Base-by-base conservation (phyloP, 2,797 vertebrate genomes). In the Ctenopoma kingsleyae region DNA sequence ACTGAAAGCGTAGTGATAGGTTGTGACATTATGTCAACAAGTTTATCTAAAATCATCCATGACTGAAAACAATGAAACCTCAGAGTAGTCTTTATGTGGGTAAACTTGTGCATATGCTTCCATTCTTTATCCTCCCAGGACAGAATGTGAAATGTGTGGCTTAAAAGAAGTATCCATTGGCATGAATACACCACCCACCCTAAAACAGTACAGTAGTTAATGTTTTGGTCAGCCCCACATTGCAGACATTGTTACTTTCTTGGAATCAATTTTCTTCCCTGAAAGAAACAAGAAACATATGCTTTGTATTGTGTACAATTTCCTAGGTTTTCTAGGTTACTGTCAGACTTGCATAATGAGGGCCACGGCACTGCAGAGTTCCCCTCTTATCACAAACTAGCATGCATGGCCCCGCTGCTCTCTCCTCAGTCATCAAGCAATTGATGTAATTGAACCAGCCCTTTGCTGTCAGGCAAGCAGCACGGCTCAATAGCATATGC, bases 351-450 rank as follows among this genome's bases (percentile, higher is more conserved):
- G 89, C 88, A 93, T 92, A 93, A 96, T 92, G 88, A 93, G 87
- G 88, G 87, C 89, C 80, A 68, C 49, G 91, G 93, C 91, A 89
- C 96, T 95, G 96, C 94, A 90, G 94, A 95, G 94, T 94, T 94
- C 93, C 94, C 95, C 96, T 96, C 96, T 98, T 98, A 98, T 98
- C 97, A 95, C 95, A 95, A 95, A 96, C 95, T 96, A 97, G 95
- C 97, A 98, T 95, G 96, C 95, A 91, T 94, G 95, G 95, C 95
- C 96, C 96, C 90, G 94, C 93, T 96, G 96, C 96, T 96, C 94
- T 95, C 94, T 94, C 94, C 96, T 95, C 95, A 96, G 96, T 95
- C 94, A 94, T 95, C 95, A 95, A 95, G 94, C 96, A 95, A 95
- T 96, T 96, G 96, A 96, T 96, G 96, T 96, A 97, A 96, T 95